Conservation (phyloP, 2,797 vertebrate genomes). For the Holocentrus rufus region DNA sequence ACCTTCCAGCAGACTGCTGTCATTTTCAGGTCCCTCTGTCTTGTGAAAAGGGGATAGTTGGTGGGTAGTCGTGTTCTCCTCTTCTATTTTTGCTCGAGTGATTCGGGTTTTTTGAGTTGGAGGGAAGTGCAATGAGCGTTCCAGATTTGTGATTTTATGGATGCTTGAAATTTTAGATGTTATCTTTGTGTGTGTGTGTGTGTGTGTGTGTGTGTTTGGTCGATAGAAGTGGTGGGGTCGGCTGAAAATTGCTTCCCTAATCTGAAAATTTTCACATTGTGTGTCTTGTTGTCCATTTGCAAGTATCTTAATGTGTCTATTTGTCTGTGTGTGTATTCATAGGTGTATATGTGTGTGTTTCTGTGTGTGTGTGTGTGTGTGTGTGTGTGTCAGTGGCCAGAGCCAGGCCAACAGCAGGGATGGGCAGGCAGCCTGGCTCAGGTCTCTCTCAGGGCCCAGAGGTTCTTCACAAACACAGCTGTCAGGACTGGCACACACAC, state of each 20-base stretch:
- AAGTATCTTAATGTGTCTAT: neutral
- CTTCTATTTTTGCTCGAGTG: conserved; percentile 4
- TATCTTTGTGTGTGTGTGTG: conserved; percentile 4
- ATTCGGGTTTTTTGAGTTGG: conserved; percentile 14
- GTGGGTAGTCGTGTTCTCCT: neutral
- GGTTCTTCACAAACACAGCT: conserved; percentile 68
- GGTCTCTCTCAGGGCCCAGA: conserved; percentile 44
- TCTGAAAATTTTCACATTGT: neutral
- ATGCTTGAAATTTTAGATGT: neutral
- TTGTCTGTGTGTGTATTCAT: conserved; percentile 6
- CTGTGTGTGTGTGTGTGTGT: conserved; percentile 5
- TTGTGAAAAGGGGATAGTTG: conserved; percentile 22
- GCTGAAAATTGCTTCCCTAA: neutral
- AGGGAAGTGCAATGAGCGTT: neutral
- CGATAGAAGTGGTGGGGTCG: neutral
- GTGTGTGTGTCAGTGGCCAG: conserved; percentile 19
- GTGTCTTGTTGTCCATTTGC: neutral
- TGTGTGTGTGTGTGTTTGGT: conserved; percentile 1
- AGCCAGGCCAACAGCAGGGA: conserved; percentile 50
- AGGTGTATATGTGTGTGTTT: conserved; percentile 18
- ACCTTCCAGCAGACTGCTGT: conserved; percentile 69
- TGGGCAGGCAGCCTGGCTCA: conserved; percentile 44
- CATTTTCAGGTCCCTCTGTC: conserved; percentile 57
- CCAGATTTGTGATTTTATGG: neutral
- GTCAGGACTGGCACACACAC: conserved; percentile 62